A percentile compares a stretch with the other conserved stretches of the same genome.
phyloP scores from a whole-genome alignment of 2,797 vertebrate species.

The Darevskia mixta region DNA sequence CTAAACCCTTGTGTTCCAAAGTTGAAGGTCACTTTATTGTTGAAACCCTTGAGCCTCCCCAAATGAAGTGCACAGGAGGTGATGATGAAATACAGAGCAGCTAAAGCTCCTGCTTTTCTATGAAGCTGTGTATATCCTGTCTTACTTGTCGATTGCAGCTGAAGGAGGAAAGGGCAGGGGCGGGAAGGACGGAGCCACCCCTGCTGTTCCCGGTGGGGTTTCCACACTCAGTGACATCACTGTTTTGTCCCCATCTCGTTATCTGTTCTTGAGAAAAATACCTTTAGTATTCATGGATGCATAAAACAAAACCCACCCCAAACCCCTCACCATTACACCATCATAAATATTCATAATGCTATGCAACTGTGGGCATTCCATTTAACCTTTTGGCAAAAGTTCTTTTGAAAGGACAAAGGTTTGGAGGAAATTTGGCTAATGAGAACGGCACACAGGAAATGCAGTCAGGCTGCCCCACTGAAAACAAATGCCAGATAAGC shows the following conservation, averaged over 20 bases:
- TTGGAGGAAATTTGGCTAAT: slow-evolving; percentile 76
- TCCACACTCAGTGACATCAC: slow-evolving; percentile 68
- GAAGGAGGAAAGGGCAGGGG: slow-evolving; percentile 28
- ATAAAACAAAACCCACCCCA: slow-evolving; percentile 47
- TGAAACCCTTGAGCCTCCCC: slow-evolving; percentile 42
- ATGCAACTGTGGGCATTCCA: slow-evolving; percentile 72
- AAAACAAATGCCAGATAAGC: slow-evolving; percentile 72
- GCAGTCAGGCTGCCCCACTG: slow-evolving; percentile 51
- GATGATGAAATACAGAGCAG: slow-evolving; percentile 35
- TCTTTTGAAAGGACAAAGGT: slow-evolving; percentile 69
- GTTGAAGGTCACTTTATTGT: slow-evolving; percentile 40
- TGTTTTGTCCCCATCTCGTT: slow-evolving; percentile 73
- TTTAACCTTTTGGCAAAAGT: slow-evolving; percentile 78
- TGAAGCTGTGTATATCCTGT: slow-evolving; percentile 40
- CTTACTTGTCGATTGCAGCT: slow-evolving; percentile 49
- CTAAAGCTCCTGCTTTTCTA: slow-evolving; percentile 55
- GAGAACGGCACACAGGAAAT: slow-evolving; percentile 70
- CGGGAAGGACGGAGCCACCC: slow-evolving; percentile 21
- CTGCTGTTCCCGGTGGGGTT: slow-evolving; percentile 67
- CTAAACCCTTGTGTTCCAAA: slow-evolving; percentile 13
- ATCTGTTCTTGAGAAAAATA: slow-evolving; percentile 77
- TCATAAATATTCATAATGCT: slow-evolving; percentile 83
- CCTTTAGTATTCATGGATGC: slow-evolving; percentile 81
- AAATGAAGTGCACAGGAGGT: slow-evolving; percentile 27
- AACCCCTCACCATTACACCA: slow-evolving; percentile 72